These are phyloP conservation scores for Tiaroga cobitis DNA, from an alignment of 2,797 vertebrate species.

Conservation along the genomic window DNA sequence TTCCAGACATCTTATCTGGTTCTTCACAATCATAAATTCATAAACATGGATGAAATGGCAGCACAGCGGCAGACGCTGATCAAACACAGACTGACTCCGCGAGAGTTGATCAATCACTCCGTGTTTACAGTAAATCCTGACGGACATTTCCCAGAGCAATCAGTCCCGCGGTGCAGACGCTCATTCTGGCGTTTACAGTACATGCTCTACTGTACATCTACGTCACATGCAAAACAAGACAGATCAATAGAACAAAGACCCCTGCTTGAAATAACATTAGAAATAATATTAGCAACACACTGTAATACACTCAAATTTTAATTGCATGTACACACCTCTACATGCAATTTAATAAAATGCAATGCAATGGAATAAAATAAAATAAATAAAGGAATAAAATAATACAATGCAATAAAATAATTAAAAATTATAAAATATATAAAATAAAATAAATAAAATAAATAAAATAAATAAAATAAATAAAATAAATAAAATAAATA, in stretches of 20 bases:
- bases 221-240: background rate
- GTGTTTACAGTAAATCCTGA: background rate
- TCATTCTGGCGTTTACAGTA: background rate
- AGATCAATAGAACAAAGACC: background rate
- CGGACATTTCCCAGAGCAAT: background rate
- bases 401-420: too few species aligned
- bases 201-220: background rate
- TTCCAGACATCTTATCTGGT: conserved; percentile 9
- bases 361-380: too few species aligned
- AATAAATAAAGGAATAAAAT: background rate
- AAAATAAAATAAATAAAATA: too few species aligned
- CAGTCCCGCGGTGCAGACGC: too few species aligned
- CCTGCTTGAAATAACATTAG: background rate
- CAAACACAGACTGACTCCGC: conserved; percentile 55
- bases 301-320: too few species aligned
- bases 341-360: background rate
- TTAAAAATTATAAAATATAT: background rate
- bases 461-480: background rate
- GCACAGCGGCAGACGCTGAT: conserved; percentile 45
- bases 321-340: background rate
- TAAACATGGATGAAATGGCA: conserved; percentile 34
- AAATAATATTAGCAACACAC: background rate
- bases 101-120: background rate
- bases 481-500: background rate
- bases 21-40: conserved; percentile 35